Conservation (phyloP, 2,888 invertebrate genomes). For the Cantharis nigra region DNA sequence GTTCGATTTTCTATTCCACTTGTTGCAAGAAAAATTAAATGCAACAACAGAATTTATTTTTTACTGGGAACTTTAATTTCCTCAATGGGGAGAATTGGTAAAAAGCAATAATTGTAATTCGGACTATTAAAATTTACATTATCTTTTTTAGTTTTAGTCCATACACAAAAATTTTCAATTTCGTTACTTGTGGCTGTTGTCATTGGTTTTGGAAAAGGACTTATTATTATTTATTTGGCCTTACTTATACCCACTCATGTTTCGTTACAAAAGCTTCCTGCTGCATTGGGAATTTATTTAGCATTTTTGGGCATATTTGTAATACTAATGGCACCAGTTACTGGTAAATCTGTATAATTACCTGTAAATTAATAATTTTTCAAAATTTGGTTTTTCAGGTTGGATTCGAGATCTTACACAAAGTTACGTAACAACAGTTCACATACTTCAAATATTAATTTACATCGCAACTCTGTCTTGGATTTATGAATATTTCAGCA, state of each 20-base stretch:
- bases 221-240: conserved; percentile 75
- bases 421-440: conserved; percentile 64
- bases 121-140: too few relatives aligned
- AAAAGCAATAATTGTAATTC: too few relatives aligned
- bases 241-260: conserved; percentile 74
- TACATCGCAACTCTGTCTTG: conserved; percentile 67
- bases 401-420: conserved; percentile 67
- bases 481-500: conserved; percentile 61
- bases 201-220: conserved; percentile 72
- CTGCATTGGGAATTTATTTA: conserved; percentile 72
- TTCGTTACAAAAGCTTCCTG: conserved; percentile 69
- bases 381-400: conserved; percentile 54
- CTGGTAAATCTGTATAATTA: conserved; percentile 56
- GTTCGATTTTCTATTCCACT: conserved; percentile 73
- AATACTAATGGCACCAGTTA: conserved; percentile 65
- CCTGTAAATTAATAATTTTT: background rate
- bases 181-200: conserved; percentile 65
- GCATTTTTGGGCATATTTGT: conserved; percentile 69
- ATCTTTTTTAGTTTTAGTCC: conserved; percentile 60
- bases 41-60: conserved; percentile 73
- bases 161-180: conserved; percentile 61
- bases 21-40: conserved; percentile 69
- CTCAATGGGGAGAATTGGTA: conserved; percentile 69
- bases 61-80: conserved; percentile 69
- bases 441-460: conserved; percentile 69